Evolutionary conservation across 2,113 vertebrate species (phyloP).

Genomic region (Menidia beryllina): DNA sequence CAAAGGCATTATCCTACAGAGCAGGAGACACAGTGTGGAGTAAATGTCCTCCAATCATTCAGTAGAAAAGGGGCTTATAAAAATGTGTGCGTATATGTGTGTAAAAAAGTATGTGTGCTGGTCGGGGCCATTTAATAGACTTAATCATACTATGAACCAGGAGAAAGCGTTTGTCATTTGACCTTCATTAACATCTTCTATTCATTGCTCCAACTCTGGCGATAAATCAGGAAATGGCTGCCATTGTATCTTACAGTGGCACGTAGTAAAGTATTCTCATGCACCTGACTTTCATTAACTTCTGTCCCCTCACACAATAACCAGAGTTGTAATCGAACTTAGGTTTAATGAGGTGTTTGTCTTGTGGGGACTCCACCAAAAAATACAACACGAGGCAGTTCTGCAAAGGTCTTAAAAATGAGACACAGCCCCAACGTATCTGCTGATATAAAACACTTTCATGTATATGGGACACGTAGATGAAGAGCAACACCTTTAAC

Average conservation of each 20-base stretch:
- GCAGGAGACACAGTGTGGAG: conserved; percentile 40
- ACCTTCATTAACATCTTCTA: conserved; percentile 78
- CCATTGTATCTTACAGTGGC: conserved; percentile 64
- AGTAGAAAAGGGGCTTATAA: conserved; percentile 47
- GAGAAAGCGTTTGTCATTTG: conserved; percentile 63
- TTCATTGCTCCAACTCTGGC: conserved; percentile 56
- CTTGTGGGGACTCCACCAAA: conserved; percentile 15
- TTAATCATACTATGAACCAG: conserved; percentile 58
- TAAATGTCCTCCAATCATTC: conserved; percentile 66
- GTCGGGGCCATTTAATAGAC: conserved; percentile 59
- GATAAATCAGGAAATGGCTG: conserved; percentile 71
- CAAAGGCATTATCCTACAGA: conserved; percentile 56
- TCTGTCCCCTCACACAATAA: conserved; percentile 65
- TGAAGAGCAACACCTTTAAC: conserved; percentile 46
- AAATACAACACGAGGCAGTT: conserved; percentile 24
- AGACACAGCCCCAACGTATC: conserved; percentile 12
- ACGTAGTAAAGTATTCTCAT: conserved; percentile 31
- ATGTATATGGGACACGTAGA: conserved; percentile 4
- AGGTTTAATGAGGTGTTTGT: conserved; percentile 43
- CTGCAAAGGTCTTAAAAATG: neutral
- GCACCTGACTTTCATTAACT: conserved; percentile 70
- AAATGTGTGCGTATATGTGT: conserved; percentile 4
- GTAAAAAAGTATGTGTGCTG: conserved; percentile 12
- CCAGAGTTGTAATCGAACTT: conserved; percentile 32
- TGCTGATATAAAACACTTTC: conserved; percentile 27